Evolutionary conservation across 2,113 vertebrate genomes (phyloP), one percentile per base, ranked within the genome.

Genomic region (Hippoglossus stenolepis): DNA sequence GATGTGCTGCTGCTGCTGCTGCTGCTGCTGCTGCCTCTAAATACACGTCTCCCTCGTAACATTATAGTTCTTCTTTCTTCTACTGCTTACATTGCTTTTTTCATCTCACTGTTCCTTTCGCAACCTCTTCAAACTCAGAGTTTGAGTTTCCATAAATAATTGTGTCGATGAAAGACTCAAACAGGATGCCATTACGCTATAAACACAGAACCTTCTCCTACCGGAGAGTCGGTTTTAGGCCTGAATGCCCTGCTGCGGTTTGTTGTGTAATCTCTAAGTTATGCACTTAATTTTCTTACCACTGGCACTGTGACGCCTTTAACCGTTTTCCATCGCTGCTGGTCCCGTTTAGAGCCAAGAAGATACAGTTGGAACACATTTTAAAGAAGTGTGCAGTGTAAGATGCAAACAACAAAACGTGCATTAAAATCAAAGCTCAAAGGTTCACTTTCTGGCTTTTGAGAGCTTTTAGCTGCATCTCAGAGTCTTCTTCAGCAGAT

Each of bases 231-330:
- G 95, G 40, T 23, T 95, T 94, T 95, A 93, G 94, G 95, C 94
- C 94, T 87, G 91, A 92, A 93, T 95, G 95, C 94, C 85, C 94
- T 93, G 92, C 94, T 96, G 96, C 89, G 96, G 96, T 96, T 96
- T 95, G 94, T 96, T 96, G 96, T 96, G 96, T 96, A 96, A 97
- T 96, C 87, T 86, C 75, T 86, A 69, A 90, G 89, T 82, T 90
- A 89, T 93, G 93, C 72, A 53, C 77, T 96, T 96, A 94, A 89
- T 94, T 95, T 95, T 94, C 93, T 95, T 91, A 94, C 94, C 93
- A 94, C 93, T 92, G 84, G 77, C 86, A 78, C 77, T 49, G 49
- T 64, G 80, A 82, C 10, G 79, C 87, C 83, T 93, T 84, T 87
- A 91, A 87, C 88, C 82, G 4, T 58, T 90, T 91, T 93, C 89